Evolutionary conservation across 2,113 vertebrate genomes (phyloP).

Genomic region (Corydoras sp.): DNA sequence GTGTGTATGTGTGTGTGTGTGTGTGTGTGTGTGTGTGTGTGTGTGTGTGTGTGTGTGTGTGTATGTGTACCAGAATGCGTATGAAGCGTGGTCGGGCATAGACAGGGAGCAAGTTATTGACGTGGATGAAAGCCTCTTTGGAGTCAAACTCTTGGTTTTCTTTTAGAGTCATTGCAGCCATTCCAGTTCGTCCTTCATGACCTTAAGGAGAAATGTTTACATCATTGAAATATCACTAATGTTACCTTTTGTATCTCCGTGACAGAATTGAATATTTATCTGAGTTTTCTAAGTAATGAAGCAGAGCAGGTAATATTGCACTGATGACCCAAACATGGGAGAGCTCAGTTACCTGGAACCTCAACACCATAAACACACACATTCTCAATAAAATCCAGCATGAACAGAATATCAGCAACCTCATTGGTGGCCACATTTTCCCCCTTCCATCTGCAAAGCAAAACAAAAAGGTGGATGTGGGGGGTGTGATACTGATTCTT

Average conservation of each 20-base stretch:
- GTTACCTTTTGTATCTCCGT: too few species aligned
- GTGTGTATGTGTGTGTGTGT: slow-evolving; percentile 7
- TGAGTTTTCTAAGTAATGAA: too few species aligned
- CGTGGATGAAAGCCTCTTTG: slow-evolving; percentile 54
- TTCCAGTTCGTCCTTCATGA: slow-evolving; percentile 75
- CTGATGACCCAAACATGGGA: background rate
- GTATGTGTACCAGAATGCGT: slow-evolving; percentile 69
- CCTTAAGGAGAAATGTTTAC: slow-evolving; percentile 52
- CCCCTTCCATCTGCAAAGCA: slow-evolving; percentile 77
- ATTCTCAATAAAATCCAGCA: slow-evolving; percentile 66
- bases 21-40: slow-evolving; percentile 1
- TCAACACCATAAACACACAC: slow-evolving; percentile 76
- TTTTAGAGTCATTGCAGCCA: slow-evolving; percentile 68
- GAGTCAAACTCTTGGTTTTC: slow-evolving; percentile 63
- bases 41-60: slow-evolving; percentile 10
- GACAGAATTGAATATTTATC: too few species aligned
- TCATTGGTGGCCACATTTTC: slow-evolving; percentile 83
- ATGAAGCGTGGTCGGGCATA: slow-evolving; percentile 75
- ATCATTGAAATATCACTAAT: background rate
- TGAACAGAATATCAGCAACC: slow-evolving; percentile 63
- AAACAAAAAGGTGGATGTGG: background rate
- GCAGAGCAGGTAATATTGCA: too few species aligned
- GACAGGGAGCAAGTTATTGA: slow-evolving; percentile 63
- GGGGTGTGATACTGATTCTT: too few species aligned
- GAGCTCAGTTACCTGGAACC: slow-evolving; percentile 67